These are phyloP conservation scores for Eristalinus sepulchralis DNA, from an alignment of 2,888 invertebrate species.

Conservation along the genomic window DNA sequence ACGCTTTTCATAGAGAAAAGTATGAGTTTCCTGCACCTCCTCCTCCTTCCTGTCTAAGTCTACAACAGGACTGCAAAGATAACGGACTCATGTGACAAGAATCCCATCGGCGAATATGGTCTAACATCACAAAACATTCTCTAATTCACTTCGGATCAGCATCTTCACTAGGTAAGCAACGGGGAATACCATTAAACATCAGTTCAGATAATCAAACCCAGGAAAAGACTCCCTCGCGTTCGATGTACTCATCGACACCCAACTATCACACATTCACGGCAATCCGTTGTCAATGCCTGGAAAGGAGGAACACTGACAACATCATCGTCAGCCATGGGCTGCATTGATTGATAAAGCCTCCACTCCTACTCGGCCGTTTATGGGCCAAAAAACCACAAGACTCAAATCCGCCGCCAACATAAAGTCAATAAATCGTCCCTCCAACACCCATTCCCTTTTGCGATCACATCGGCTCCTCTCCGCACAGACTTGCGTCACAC, in stretches of 20 bases:
- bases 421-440: constrained; percentile 54
- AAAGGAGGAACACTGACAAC: not conserved
- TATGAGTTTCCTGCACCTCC: too few species aligned
- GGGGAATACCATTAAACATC: too few species aligned
- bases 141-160: too few species aligned
- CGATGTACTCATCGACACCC: not conserved
- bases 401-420: not conserved
- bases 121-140: too few species aligned
- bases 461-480: constrained; percentile 1
- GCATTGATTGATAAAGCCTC: not conserved
- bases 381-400: not conserved
- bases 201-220: not conserved
- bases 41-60: too few species aligned
- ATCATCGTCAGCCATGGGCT: not conserved
- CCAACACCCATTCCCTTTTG: constrained; percentile 57
- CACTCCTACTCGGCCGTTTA: not conserved
- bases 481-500: not conserved
- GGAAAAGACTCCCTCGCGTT: too few species aligned
- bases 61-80: too few species aligned
- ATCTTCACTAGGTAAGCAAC: too few species aligned
- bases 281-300: not conserved
- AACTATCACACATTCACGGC: not conserved
- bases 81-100: too few species aligned
- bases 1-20: too few species aligned
- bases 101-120: too few species aligned